Base-by-base conservation (phyloP, 2,797 vertebrate species). In the Morelia viridis region DNA sequence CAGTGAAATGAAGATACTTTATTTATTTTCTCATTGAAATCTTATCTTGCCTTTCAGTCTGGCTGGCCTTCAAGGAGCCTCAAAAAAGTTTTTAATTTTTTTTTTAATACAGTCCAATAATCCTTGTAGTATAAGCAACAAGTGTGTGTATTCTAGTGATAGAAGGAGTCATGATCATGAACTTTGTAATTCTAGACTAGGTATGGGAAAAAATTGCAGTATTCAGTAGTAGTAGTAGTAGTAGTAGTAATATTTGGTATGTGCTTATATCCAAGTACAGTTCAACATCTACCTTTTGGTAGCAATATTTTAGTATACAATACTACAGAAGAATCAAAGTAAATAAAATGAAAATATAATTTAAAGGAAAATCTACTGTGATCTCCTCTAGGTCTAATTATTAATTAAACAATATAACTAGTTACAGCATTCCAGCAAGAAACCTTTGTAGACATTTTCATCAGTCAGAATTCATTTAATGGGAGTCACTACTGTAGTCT, bases 381-480 rank as follows among this genome's bases (percentile, higher is more conserved):
- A 64, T 84, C 46, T 62, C 9, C 22, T 84, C 60, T n/a, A 53
- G 13, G 60, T 84, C 24, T 15, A 85, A 22, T n/a, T 84, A 88
- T 22, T 57, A 64, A 89, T 92, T 89, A 64, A 84, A 35, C 71
- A 86, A 71, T 60, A 2, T 31, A 65, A n/a, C 56, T n/a, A 92
- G 56, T 64, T 15, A 50, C 76, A 65, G 41, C 24, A 65, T 28
- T 35, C 6, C 46, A 28, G 13, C 4, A 53, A 85, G 31, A 13
- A 89, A n/a, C 60, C 61, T 87, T 71, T 91, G 83, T n/a, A 57
- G 87, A 83, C 41, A 28, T 85, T 89, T 89, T 19, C 76, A 64
- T 65, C 31, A 92, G 87, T 60, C 71, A 89, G 46, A 87, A 35
- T 68, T 28, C 28, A 58, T 91, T 91, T 91, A 83, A 65, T 56